A percentile compares a stretch with the other conserved stretches of the same genome.
Evolutionary conservation across 2,797 vertebrate genomes (phyloP).

Genomic region (Dendrocincla tyrannina): DNA sequence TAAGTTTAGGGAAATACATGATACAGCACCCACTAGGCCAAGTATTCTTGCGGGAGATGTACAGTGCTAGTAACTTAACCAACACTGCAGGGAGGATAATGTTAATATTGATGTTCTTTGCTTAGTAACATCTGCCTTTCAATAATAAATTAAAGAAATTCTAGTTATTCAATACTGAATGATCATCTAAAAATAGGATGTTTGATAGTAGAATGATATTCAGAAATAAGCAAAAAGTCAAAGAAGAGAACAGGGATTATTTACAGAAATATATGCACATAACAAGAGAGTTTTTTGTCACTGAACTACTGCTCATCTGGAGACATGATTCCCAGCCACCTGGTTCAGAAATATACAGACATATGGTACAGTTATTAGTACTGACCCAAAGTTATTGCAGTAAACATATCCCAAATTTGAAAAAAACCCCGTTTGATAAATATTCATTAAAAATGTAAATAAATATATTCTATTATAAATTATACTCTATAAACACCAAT

Average conservation of each 20-base stretch:
- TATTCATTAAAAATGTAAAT: conserved; percentile 21
- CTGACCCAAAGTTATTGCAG: background rate
- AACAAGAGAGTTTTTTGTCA: background rate
- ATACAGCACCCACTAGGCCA: background rate
- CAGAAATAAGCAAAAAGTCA: background rate
- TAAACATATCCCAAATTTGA: background rate
- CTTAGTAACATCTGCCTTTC: background rate
- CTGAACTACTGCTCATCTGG: background rate
- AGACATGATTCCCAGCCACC: background rate
- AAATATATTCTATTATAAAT: background rate
- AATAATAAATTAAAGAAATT: background rate
- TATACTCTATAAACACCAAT: background rate
- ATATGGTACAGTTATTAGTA: conserved; percentile 28
- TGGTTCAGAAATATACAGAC: conserved; percentile 9
- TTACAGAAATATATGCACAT: background rate
- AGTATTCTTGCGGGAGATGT: background rate
- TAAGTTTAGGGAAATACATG: background rate
- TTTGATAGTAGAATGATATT: background rate
- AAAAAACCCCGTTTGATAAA: background rate
- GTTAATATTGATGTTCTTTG: background rate
- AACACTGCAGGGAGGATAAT: background rate
- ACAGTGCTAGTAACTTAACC: background rate
- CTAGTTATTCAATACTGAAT: background rate
- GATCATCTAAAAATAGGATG: background rate
- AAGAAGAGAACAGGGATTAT: background rate